Conservation (phyloP, 1,140 invertebrate species). For the Drosophila arawakana region DNA sequence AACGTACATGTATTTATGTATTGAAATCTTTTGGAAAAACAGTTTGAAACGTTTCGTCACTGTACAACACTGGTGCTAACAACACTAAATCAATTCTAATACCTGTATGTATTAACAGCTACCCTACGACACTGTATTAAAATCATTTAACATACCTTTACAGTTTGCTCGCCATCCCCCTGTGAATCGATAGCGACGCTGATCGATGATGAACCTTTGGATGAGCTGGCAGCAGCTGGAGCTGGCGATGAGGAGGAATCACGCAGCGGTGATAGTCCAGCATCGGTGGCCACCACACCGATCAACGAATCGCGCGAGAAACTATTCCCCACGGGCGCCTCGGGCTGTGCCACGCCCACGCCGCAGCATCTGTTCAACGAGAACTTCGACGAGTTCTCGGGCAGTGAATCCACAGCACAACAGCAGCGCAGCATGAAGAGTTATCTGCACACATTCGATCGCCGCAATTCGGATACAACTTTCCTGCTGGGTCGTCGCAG, state of each 20-base stretch:
- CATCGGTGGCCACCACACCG: slow-evolving; percentile 71
- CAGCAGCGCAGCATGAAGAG: slow-evolving; percentile 83
- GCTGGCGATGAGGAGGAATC: slow-evolving; percentile 48
- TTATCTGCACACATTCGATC: slow-evolving; percentile 86
- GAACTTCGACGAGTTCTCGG: slow-evolving; percentile 75
- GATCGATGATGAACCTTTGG: slow-evolving; percentile 84
- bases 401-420: slow-evolving; percentile 59
- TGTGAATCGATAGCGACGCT: slow-evolving; percentile 89
- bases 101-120: slow-evolving; percentile 1
- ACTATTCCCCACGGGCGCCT: slow-evolving; percentile 58
- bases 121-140: not conserved
- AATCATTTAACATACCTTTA: slow-evolving; percentile 66
- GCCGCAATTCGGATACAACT: slow-evolving; percentile 90
- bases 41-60: slow-evolving; percentile 4
- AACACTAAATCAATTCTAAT: slow-evolving; percentile 16
- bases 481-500: slow-evolving; percentile 85
- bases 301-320: slow-evolving; percentile 81
- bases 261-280: slow-evolving; percentile 60
- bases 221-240: slow-evolving; percentile 20
- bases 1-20: slow-evolving; percentile 16
- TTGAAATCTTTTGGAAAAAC: slow-evolving; percentile 17
- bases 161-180: slow-evolving; percentile 90
- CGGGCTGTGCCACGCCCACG: slow-evolving; percentile 64
- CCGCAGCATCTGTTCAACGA: slow-evolving; percentile 77
- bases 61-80: slow-evolving; percentile 14